phyloP scores from a whole-genome alignment of 1,140 invertebrate species.

The Bilobella aurantiaca region DNA sequence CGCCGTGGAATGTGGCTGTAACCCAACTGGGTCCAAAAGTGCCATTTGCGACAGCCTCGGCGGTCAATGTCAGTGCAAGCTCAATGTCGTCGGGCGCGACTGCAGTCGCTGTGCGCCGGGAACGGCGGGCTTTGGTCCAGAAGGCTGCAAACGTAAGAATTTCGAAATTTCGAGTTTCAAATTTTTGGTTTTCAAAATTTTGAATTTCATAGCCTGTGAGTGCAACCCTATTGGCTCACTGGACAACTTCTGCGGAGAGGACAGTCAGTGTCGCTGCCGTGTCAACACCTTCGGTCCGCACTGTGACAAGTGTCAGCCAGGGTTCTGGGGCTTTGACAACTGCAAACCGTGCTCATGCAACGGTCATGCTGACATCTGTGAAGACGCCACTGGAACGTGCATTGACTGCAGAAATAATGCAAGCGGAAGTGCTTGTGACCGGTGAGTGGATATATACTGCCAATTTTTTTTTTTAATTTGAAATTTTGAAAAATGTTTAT shows the following conservation, averaged over 20 bases:
- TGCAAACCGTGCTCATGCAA: slow-evolving; percentile 93
- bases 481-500: too few species aligned
- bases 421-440: slow-evolving; percentile 77
- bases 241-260: slow-evolving; percentile 90
- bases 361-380: slow-evolving; percentile 88
- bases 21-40: slow-evolving; percentile 45
- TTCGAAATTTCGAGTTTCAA: background rate
- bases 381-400: slow-evolving; percentile 83
- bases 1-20: slow-evolving; percentile 45
- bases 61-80: slow-evolving; percentile 85
- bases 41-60: slow-evolving; percentile 75
- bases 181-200: background rate
- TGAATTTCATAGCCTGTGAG: slow-evolving; percentile 61
- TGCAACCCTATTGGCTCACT: slow-evolving; percentile 88
- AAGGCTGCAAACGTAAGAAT: slow-evolving; percentile 66
- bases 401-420: slow-evolving; percentile 77
- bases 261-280: slow-evolving; percentile 88
- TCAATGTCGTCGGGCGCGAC: slow-evolving; percentile 81
- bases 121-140: slow-evolving; percentile 89
- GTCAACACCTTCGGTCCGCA: slow-evolving; percentile 84
- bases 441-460: slow-evolving; percentile 42
- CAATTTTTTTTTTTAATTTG: background rate
- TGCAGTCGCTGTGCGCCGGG: slow-evolving; percentile 92
- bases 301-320: slow-evolving; percentile 88
- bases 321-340: slow-evolving; percentile 91